Evolutionary conservation across 1,140 invertebrate species (phyloP).

Genomic region (Sminthurides bifidus): DNA sequence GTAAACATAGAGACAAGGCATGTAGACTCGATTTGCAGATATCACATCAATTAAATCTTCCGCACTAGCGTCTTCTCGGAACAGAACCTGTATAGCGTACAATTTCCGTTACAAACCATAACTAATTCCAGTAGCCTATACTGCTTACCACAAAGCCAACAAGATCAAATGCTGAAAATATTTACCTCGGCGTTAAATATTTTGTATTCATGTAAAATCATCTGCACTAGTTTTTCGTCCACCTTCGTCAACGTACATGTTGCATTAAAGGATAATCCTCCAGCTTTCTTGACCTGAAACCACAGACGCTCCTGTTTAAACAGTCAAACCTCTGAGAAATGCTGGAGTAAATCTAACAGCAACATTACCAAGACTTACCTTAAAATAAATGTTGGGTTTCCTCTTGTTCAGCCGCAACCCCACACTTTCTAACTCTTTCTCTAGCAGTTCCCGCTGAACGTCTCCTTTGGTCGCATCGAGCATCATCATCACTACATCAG

Average conservation of each 20-base stretch:
- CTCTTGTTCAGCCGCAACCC: slow-evolving; percentile 88
- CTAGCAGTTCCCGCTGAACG: slow-evolving; percentile 76
- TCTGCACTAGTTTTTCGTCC: slow-evolving; percentile 95
- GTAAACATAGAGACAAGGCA: slow-evolving; percentile 96
- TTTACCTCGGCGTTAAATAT: slow-evolving; percentile 94
- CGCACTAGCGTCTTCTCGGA: slow-evolving; percentile 86
- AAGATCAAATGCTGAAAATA: background rate
- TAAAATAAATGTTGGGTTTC: slow-evolving; percentile 97
- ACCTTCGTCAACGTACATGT: slow-evolving; percentile 86
- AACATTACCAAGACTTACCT: too few species aligned
- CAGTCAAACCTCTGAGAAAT: slow-evolving; percentile 5
- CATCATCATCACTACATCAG: slow-evolving; percentile 97
- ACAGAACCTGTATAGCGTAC: slow-evolving; percentile 49
- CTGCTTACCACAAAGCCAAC: background rate
- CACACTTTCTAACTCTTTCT: slow-evolving; percentile 88
- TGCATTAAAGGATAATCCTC: slow-evolving; percentile 96
- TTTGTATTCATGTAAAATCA: slow-evolving; percentile 98
- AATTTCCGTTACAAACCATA: background rate
- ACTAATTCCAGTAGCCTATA: slow-evolving; percentile 2
- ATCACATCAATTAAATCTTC: slow-evolving; percentile 99
- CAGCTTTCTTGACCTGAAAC: slow-evolving; percentile 82
- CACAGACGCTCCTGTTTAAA: background rate
- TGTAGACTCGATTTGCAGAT: slow-evolving; percentile 89
- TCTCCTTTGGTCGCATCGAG: slow-evolving; percentile 94
- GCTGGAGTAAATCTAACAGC: too few species aligned